Conservation (phyloP, 2,888 invertebrate genomes). For the Drosophila recens region DNA sequence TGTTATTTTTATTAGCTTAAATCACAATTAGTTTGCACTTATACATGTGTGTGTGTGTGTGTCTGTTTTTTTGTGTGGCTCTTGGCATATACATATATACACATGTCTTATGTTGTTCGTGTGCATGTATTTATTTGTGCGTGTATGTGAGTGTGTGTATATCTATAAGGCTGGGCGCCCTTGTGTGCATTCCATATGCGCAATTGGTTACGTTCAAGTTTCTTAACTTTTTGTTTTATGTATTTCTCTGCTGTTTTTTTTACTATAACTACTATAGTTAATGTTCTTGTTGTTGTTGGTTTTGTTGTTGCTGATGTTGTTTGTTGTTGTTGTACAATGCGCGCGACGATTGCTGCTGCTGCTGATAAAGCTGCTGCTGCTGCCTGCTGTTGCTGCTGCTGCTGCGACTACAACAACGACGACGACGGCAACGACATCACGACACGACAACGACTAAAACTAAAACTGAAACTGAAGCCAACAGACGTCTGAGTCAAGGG, state of each 20-base stretch:
- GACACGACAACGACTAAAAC: conserved; percentile 83
- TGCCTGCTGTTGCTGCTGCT: conserved; percentile 85
- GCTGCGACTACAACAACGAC: conserved; percentile 74
- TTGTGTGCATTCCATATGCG: conserved; percentile 75
- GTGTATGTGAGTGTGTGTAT: conserved; percentile 23
- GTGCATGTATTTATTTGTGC: conserved; percentile 9
- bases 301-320: conserved; percentile 17
- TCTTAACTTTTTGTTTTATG: conserved; percentile 6
- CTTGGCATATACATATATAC: conserved; percentile 18
- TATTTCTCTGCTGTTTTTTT: background rate
- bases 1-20: conserved; percentile 57
- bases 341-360: conserved; percentile 62
- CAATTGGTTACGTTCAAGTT: conserved; percentile 32
- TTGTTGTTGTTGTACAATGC: conserved; percentile 59
- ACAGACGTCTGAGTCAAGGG: conserved; percentile 46
- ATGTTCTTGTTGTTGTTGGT: conserved; percentile 25
- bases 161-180: conserved; percentile 37
- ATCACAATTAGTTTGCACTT: conserved; percentile 74
- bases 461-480: conserved; percentile 60
- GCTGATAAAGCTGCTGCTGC: conserved; percentile 86
- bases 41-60: conserved; percentile 19
- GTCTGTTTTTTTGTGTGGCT: conserved; percentile 22
- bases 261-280: conserved; percentile 13
- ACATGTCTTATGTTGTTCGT: conserved; percentile 2
- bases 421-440: conserved; percentile 81